A percentile compares a stretch with the other conserved stretches of the same genome.
Conservation (phyloP, 2,797 vertebrate genomes). For the Myotis daubentonii region DNA sequence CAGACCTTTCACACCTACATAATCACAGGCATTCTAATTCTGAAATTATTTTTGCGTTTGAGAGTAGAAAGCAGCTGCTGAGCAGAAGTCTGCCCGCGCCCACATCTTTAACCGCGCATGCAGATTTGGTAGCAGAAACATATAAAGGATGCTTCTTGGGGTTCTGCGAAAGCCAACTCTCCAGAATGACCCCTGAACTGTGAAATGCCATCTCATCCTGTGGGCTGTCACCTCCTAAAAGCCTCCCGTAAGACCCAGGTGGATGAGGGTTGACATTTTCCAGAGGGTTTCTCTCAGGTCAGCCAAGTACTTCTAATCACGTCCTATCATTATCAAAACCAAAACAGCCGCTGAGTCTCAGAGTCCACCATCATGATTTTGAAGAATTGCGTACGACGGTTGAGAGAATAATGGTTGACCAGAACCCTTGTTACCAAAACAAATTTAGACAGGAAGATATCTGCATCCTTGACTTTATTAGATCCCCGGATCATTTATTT, state of each 20-base stretch:
- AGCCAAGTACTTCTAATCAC: conserved; percentile 68
- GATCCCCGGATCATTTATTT: not conserved
- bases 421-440: conserved; percentile 36
- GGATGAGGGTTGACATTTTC: conserved; percentile 72
- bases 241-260: conserved; percentile 53
- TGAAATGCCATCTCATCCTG: conserved; percentile 65
- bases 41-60: conserved; percentile 59
- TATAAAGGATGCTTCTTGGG: conserved; percentile 63
- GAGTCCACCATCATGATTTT: conserved; percentile 18
- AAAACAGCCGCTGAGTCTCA: not conserved
- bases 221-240: conserved; percentile 58
- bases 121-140: conserved; percentile 62
- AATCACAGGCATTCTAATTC: conserved; percentile 46
- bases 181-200: conserved; percentile 65
- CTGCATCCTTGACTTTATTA: conserved; percentile 21
- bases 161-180: conserved; percentile 55
- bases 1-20: not conserved
- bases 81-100: conserved; percentile 38
- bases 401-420: conserved; percentile 59
- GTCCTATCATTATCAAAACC: conserved; percentile 64
- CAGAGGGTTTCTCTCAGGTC: conserved; percentile 70
- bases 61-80: conserved; percentile 36
- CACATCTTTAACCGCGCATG: conserved; percentile 40
- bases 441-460: conserved; percentile 14
- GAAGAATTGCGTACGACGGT: not conserved